These are phyloP conservation scores for Eudemis profundana DNA, from an alignment of 2,888 invertebrate species.

Conservation along the genomic window DNA sequence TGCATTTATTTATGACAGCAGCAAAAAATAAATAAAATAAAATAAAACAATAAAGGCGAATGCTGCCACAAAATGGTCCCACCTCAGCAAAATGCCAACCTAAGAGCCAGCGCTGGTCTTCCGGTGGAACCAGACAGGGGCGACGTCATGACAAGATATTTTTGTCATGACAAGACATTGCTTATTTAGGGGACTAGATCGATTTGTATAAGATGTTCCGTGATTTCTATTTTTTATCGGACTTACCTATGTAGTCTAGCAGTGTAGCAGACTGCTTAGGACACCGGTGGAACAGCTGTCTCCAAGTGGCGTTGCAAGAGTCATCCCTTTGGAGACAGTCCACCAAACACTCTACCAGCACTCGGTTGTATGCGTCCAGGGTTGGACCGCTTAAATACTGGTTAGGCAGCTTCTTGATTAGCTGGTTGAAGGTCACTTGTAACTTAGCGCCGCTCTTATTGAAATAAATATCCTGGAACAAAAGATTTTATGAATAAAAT, in stretches of 20 bases:
- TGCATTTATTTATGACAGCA: too few species aligned
- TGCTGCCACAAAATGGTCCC: too few species aligned
- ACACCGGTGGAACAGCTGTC: conserved; percentile 88
- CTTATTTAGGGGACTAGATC: too few species aligned
- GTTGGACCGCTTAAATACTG: conserved; percentile 78
- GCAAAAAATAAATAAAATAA: too few species aligned
- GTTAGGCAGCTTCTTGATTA: conserved; percentile 87
- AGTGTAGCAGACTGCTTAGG: conserved; percentile 88
- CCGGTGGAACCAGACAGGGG: too few species aligned
- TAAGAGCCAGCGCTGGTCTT: too few species aligned
- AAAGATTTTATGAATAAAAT: conserved; percentile 1
- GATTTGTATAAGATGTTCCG: too few species aligned
- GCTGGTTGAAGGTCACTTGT: conserved; percentile 86
- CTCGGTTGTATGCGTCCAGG: conserved; percentile 77
- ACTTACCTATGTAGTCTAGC: conserved; percentile 84
- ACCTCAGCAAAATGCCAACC: too few species aligned
- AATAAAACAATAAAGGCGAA: too few species aligned
- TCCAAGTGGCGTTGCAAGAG: conserved; percentile 88
- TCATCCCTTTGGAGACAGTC: conserved; percentile 87
- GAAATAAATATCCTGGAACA: conserved; percentile 76
- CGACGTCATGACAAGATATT: too few species aligned
- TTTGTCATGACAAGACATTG: too few species aligned
- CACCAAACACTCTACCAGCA: conserved; percentile 86
- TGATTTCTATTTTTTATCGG: background rate
- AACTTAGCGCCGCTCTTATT: conserved; percentile 75